Evolutionary conservation across 2,113 vertebrate species (phyloP).

Genomic region (Ophthalmolycus amberensis): DNA sequence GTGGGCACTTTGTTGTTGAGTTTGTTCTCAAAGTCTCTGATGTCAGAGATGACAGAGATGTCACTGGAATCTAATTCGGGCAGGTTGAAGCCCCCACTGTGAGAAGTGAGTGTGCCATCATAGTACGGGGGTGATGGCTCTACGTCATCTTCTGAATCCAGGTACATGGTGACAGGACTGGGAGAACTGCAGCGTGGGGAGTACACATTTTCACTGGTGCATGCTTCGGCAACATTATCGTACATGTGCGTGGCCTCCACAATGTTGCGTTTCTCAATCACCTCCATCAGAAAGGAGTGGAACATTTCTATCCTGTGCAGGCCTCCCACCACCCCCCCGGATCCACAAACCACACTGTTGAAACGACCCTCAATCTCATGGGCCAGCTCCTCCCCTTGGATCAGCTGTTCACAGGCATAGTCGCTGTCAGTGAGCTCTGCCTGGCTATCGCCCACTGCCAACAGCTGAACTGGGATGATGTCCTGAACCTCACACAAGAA

Average conservation of each 20-base stretch:
- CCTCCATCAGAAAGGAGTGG: slow-evolving; percentile 92
- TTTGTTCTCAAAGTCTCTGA: slow-evolving; percentile 91
- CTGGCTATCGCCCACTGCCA: slow-evolving; percentile 90
- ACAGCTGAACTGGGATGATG: slow-evolving; percentile 93
- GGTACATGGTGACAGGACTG: slow-evolving; percentile 90
- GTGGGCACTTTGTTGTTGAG: slow-evolving; percentile 93
- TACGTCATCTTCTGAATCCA: slow-evolving; percentile 93
- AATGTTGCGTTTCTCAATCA: slow-evolving; percentile 92
- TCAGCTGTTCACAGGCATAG: slow-evolving; percentile 89
- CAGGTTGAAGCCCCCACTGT: slow-evolving; percentile 89
- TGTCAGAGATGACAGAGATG: slow-evolving; percentile 87
- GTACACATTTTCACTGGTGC: slow-evolving; percentile 90
- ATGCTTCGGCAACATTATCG: slow-evolving; percentile 92
- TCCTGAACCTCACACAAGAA: slow-evolving; percentile 97
- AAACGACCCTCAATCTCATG: slow-evolving; percentile 95
- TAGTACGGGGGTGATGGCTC: slow-evolving; percentile 89
- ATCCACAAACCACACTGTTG: slow-evolving; percentile 85
- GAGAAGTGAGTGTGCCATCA: slow-evolving; percentile 85
- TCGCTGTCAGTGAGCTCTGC: slow-evolving; percentile 88
- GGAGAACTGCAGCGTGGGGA: slow-evolving; percentile 94
- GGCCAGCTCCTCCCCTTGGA: slow-evolving; percentile 94
- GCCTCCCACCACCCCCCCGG: slow-evolving; percentile 82
- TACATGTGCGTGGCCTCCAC: slow-evolving; percentile 96
- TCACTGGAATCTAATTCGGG: slow-evolving; percentile 92
- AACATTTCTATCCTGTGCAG: slow-evolving; percentile 91